These are phyloP conservation scores for Cheirogaleus major DNA, from an alignment of 2,797 vertebrate species.

Conservation along the genomic window DNA sequence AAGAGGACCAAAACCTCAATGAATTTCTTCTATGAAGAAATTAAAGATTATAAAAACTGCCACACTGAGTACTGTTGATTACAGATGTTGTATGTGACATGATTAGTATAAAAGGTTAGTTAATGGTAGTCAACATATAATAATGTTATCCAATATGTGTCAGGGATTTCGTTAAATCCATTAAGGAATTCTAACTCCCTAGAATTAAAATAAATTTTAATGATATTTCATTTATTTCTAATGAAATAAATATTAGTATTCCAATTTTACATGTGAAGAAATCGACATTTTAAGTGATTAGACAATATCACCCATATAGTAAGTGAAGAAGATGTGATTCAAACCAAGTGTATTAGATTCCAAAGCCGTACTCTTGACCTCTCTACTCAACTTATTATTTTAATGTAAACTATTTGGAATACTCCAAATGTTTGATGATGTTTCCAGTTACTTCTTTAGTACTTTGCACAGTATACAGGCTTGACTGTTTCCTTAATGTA, in stretches of 20 bases:
- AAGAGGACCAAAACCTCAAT: background rate
- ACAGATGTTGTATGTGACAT: background rate
- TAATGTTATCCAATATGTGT: background rate
- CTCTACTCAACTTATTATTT: background rate
- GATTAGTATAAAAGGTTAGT: background rate
- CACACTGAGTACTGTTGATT: background rate
- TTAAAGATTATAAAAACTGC: background rate
- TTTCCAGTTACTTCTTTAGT: background rate
- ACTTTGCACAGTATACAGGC: too few species aligned
- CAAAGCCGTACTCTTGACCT: background rate
- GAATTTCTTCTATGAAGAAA: background rate
- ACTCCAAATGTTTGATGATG: background rate
- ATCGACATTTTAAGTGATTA: background rate
- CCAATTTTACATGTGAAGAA: background rate
- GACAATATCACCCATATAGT: background rate
- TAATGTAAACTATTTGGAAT: background rate
- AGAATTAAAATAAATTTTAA: too few species aligned
- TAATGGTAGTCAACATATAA: background rate
- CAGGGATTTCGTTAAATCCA: background rate
- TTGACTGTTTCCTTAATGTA: background rate
- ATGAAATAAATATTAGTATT: background rate
- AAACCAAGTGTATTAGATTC: background rate
- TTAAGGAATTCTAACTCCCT: background rate
- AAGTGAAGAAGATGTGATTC: background rate
- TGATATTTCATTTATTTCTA: too few species aligned